Evolutionary conservation across 2,888 invertebrate genomes (phyloP), one percentile per base, ranked within the genome.

Genomic region (Nemurella pictetii): DNA sequence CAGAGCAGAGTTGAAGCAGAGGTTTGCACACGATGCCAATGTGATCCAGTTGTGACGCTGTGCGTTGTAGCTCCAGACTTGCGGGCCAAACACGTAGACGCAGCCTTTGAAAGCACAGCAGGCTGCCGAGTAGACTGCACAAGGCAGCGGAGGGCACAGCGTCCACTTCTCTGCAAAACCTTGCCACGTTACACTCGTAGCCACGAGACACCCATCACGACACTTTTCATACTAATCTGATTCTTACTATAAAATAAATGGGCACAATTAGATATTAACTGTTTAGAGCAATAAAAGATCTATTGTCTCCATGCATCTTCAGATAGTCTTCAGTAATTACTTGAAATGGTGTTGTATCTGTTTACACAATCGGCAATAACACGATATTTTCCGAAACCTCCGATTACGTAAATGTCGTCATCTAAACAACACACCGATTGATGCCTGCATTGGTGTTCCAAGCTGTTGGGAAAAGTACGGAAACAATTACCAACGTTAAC

Each of bases 341-440:
- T 87, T 73, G 87, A 85, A 2, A 77, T 78, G 25, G 87, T 81
- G 83, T 87, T 85, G 83, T 88, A 88, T 20, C 85, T 87, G 73
- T 87, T 87, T 9, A 89, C 87, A 35, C 87, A 86, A 80, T 87
- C 87, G 83, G 87, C 86, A 20, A 88, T 87, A 27, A 89, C 87
- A 84, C 89, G 87, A 83, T 88, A 88, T 27, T 87, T 87, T 7
- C 89, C 89, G 85, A 88, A 87, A 9, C 89, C 89, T 3, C 89
- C 89, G 80, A 89, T 88, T 15, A 89, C 78, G 83, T 88, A 89
- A 27, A 89, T 87, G 80, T 87, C 84, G 80, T 88, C 87, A 72
- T 87, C 88, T 12, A 88, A 73, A 20, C 87, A 87, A 72, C 88
- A 88, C 0, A 88, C 86, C 36, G 88, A 87, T 32, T 88, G 88